Base-by-base conservation (phyloP, 2,888 invertebrate species). In the Trachelus tabidus region DNA sequence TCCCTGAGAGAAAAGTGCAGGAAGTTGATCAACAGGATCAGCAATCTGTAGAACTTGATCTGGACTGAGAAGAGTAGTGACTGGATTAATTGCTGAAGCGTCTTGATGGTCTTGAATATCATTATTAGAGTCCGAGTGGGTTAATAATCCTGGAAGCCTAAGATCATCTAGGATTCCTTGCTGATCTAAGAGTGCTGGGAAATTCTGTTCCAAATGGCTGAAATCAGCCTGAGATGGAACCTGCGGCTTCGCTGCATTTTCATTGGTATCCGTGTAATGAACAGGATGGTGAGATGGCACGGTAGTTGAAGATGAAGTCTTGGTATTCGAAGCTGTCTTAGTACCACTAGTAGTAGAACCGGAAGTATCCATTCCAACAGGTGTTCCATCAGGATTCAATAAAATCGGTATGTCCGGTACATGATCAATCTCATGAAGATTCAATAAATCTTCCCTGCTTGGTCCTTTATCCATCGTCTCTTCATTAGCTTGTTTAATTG, bases 401-500 rank as follows among this genome's bases (percentile, higher is more conserved):
- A 91, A 83, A 69, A 91, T 91, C 3, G 91, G 91, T 15, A 91
- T 84, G 11, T 90, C 90, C 0, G 91, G 91, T 11, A 89, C 90
- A 79, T 90, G 91, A 77, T 91, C 91, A 78, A 91, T 86, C 69
- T 89, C 86, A 69, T 90, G 87, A 4, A 86, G 69, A 77, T 89
- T 88, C 37, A 88, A 79, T 1, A 85, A 79, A 68, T 85, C 82
- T n/a, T 83, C 83, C 30, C 83, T 81, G 74, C 81, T 81, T 34
- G 85, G 77, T 9, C 87, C 85, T 56, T 85, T 85, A 34, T 86
- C 85, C 40, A 87, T 79, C 2, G 87, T 79, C 80, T 91, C 92
- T 85, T 90, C 87, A 31, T 91, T 90, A 73, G 91, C 90, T 73
- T 92, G 92, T 34, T 92, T 93, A 87, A 92, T 92, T 83, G 94